These are phyloP conservation scores for Diprion similis DNA, from an alignment of 1,140 invertebrate genomes.

Conservation along the genomic window DNA sequence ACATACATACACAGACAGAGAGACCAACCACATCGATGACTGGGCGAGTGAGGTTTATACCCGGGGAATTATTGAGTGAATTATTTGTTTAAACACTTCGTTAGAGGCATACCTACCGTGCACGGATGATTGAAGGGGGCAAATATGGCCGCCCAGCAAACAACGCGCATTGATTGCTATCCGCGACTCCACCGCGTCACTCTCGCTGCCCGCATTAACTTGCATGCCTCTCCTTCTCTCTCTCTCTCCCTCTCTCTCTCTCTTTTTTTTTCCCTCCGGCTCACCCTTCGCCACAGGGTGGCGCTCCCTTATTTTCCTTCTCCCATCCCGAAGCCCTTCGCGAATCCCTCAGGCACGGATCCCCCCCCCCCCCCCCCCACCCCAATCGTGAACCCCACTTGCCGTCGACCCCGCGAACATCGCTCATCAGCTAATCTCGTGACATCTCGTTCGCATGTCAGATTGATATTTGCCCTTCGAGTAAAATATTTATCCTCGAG, in stretches of 20 bases:
- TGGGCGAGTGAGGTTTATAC: too few relatives aligned
- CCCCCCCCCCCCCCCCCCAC: too few relatives aligned
- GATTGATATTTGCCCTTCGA: neutral
- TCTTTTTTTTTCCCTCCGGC: neutral
- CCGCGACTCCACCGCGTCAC: neutral
- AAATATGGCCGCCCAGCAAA: neutral
- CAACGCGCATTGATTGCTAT: neutral
- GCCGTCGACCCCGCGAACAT: neutral
- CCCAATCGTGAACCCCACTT: too few relatives aligned
- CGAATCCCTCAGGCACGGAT: too few relatives aligned
- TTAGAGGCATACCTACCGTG: neutral
- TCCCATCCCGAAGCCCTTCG: too few relatives aligned
- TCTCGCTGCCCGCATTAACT: neutral
- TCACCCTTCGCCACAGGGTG: neutral
- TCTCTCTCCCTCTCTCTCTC: neutral
- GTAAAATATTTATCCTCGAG: too few relatives aligned
- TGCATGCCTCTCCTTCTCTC: neutral
- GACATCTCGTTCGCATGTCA: slow-evolving; percentile 1
- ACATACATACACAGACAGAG: too few relatives aligned
- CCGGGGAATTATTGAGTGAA: neutral
- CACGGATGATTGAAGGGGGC: neutral
- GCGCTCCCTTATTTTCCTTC: neutral
- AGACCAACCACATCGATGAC: too few relatives aligned
- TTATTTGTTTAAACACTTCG: neutral
- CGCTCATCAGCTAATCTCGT: slow-evolving; percentile 1